These are phyloP conservation scores for Biston stratarius DNA, from an alignment of 2,888 invertebrate genomes.

Conservation along the genomic window DNA sequence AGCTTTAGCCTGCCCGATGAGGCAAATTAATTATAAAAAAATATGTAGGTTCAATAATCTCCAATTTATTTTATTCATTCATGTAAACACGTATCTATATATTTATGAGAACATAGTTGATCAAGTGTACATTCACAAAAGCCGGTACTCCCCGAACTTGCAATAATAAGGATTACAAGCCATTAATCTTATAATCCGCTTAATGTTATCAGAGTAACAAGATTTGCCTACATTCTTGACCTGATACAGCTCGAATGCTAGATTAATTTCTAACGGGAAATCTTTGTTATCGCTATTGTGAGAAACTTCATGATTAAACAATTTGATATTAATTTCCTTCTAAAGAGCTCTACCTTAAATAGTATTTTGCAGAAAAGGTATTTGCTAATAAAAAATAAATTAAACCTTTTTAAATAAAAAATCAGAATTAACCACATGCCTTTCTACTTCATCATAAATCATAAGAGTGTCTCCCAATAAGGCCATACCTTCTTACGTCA, in stretches of 20 bases:
- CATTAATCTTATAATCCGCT: constrained; percentile 7
- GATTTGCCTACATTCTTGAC: neutral
- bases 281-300: constrained; percentile 1
- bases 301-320: neutral
- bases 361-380: neutral
- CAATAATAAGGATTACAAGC: neutral
- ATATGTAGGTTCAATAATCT: neutral
- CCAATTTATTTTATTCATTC: neutral
- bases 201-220: neutral
- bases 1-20: too few relatives aligned
- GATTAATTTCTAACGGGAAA: neutral
- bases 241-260: neutral
- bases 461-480: too few relatives aligned
- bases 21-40: too few relatives aligned
- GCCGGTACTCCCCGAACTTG: neutral
- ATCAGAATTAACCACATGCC: neutral
- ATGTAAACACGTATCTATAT: neutral
- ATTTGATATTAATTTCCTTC: neutral
- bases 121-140: neutral
- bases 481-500: neutral
- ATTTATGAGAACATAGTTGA: neutral
- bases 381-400: neutral
- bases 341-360: neutral
- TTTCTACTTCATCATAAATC: neutral
- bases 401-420: neutral